Percentiles rank a stretch among this genome's conserved stretches.
phyloP scores from a whole-genome alignment of 2,113 vertebrate genomes.

The Suncus etruscus region DNA sequence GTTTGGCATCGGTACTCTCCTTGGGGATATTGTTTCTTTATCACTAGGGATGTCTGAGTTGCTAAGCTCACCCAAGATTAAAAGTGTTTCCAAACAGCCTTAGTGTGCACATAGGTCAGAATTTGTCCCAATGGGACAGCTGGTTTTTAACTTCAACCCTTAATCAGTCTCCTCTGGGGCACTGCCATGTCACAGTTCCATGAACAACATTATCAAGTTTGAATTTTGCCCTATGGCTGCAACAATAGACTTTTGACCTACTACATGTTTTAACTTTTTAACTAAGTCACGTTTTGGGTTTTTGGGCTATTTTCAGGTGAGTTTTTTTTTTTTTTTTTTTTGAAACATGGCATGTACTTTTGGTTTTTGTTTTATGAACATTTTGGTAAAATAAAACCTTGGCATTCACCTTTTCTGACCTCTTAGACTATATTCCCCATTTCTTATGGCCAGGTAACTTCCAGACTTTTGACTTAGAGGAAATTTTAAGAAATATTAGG shows the following conservation, averaged over 20 bases:
- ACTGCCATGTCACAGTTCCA: constrained; percentile 43
- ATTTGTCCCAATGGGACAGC: neutral
- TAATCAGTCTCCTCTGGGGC: constrained; percentile 62
- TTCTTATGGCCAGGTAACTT: neutral
- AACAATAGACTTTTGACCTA: constrained; percentile 62
- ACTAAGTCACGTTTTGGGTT: neutral
- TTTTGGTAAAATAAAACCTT: constrained; percentile 19
- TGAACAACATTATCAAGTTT: constrained; percentile 33
- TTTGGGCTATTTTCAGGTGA: constrained; percentile 33
- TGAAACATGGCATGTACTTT: neutral
- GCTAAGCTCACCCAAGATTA: constrained; percentile 54
- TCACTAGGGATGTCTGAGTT: constrained; percentile 35
- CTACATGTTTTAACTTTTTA: constrained; percentile 50
- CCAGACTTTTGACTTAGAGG: constrained; percentile 19
- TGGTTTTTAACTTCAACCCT: constrained; percentile 33
- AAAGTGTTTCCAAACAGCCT: constrained; percentile 62
- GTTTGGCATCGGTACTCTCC: constrained; percentile 37
- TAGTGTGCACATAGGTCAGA: constrained; percentile 65
- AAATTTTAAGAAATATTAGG: constrained; percentile 49
- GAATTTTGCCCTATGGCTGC: constrained; percentile 44
- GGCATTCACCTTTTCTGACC: constrained; percentile 32
- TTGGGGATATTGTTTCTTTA: constrained; percentile 52
- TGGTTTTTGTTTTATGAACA: neutral
- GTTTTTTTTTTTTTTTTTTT: neutral
- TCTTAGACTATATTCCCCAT: constrained; percentile 43